phyloP scores from a whole-genome alignment of 2,888 invertebrate genomes.

The Hedya salicella region DNA sequence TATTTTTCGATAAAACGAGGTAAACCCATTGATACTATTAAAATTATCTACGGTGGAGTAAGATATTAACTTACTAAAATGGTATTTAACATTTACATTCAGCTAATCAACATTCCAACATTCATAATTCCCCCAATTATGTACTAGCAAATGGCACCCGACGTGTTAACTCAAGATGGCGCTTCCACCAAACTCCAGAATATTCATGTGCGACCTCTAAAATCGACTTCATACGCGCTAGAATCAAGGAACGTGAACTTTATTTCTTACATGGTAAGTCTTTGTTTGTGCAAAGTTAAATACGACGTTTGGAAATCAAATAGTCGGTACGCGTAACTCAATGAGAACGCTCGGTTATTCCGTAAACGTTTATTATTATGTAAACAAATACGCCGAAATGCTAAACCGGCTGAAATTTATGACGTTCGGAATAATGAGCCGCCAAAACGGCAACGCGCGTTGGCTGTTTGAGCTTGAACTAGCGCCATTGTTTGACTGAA shows the following conservation, averaged over 20 bases:
- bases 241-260: neutral
- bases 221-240: neutral
- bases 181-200: slow-evolving; percentile 48
- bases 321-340: slow-evolving; percentile 9
- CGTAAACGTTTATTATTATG: slow-evolving; percentile 54
- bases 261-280: neutral
- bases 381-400: slow-evolving; percentile 53
- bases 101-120: slow-evolving; percentile 23
- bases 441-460: slow-evolving; percentile 45
- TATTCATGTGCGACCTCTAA: slow-evolving; percentile 46
- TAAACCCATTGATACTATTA: too few relatives aligned
- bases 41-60: too few relatives aligned
- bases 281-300: neutral
- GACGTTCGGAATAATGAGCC: slow-evolving; percentile 46
- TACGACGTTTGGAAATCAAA: neutral
- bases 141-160: slow-evolving; percentile 37
- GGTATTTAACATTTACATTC: slow-evolving; percentile 2
- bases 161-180: slow-evolving; percentile 47
- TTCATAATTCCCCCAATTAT: slow-evolving; percentile 33
- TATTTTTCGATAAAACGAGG: too few relatives aligned
- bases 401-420: slow-evolving; percentile 44
- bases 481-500: slow-evolving; percentile 33
- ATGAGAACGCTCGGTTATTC: slow-evolving; percentile 52
- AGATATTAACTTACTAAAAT: slow-evolving; percentile 16
- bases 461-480: slow-evolving; percentile 29